phyloP scores from a whole-genome alignment of 2,113 vertebrate genomes.

The Neofelis nebulosa region DNA sequence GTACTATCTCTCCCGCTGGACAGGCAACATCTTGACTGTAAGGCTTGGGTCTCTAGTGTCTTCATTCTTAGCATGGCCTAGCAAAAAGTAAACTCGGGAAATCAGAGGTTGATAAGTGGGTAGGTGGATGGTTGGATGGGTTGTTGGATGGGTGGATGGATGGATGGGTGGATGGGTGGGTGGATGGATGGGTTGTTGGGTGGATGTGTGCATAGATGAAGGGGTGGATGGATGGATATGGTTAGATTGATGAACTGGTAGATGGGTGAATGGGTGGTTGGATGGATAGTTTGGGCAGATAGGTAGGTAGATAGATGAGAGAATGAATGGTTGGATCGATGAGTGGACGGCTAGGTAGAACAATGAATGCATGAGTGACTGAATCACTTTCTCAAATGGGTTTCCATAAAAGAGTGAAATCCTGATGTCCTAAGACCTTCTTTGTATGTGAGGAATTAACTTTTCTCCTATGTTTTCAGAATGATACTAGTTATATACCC shows the following conservation, averaged over 20 bases:
- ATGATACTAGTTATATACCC: no score
- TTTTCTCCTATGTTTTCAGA: not conserved
- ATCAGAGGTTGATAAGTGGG: not conserved
- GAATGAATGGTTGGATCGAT: no score
- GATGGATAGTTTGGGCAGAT: not conserved
- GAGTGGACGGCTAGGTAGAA: no score
- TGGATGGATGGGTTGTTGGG: not conserved
- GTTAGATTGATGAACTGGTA: not conserved
- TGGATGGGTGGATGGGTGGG: no score
- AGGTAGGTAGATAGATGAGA: not conserved
- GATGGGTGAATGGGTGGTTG: not conserved
- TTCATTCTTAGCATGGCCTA: not conserved
- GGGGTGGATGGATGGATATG: not conserved
- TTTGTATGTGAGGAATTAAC: not conserved
- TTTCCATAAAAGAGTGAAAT: not conserved
- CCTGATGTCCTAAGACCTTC: not conserved
- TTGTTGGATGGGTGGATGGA: accelerated
- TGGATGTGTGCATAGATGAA: not conserved
- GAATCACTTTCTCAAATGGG: not conserved
- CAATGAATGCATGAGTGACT: not conserved
- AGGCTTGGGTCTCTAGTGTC: not conserved
- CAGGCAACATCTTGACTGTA: not conserved
- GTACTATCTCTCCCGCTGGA: not conserved
- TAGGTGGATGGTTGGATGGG: accelerated
- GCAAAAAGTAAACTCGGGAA: not conserved